phyloP scores from a whole-genome alignment of 2,797 vertebrate species.

The Aselliscus stoliczkanus region DNA sequence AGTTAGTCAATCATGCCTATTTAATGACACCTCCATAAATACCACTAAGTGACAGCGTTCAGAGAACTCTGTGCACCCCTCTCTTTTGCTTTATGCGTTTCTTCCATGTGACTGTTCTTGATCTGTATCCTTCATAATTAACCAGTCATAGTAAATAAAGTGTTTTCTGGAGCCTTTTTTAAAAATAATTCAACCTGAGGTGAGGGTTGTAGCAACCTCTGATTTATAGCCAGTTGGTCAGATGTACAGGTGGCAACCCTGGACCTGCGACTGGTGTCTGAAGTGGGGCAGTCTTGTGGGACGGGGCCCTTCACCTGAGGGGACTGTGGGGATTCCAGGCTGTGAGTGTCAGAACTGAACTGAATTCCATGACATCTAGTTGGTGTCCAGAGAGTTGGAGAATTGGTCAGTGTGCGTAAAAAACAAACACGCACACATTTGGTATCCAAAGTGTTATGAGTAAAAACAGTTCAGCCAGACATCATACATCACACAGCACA shows the following conservation, averaged over 20 bases:
- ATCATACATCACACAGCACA: not conserved
- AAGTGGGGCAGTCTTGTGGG: rapidly evolving
- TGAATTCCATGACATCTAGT: not conserved
- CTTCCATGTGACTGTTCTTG: not conserved
- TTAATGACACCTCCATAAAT: not conserved
- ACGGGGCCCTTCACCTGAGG: not conserved
- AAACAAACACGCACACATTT: not conserved
- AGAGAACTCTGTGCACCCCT: not conserved
- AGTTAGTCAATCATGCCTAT: not conserved
- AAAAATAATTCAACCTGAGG: not conserved
- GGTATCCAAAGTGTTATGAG: not conserved
- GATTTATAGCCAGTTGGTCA: not conserved
- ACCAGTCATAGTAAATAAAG: not conserved
- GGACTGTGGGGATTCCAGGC: too few species aligned
- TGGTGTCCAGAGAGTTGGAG: not conserved
- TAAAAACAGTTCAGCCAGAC: not conserved
- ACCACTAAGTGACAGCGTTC: not conserved
- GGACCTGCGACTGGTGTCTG: not conserved
- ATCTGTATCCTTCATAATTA: not conserved
- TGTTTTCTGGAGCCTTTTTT: not conserved
- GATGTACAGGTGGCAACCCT: not conserved
- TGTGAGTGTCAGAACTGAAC: not conserved
- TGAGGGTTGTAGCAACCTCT: not conserved
- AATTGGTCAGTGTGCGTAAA: not conserved
- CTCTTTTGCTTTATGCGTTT: too few species aligned